Base-by-base conservation (phyloP, 2,888 invertebrate genomes). In the Nemotelus nigrinus region DNA sequence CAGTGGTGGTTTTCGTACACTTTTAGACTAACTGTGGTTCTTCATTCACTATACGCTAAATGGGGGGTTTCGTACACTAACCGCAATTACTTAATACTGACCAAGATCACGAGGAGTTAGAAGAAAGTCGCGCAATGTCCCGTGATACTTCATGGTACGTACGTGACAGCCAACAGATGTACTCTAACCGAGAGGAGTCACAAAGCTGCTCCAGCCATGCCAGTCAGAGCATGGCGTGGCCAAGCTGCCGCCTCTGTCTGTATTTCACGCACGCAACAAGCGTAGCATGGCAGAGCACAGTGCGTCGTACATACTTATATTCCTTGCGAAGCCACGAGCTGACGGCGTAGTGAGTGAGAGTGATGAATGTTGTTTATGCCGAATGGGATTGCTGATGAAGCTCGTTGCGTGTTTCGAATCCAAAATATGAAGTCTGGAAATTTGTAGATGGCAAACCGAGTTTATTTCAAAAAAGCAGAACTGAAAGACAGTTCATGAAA, bases 331-430 rank as follows among this genome's bases (percentile, higher is more conserved):
- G 3, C 60, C 60, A 43, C 60, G 44, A 43, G 8, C 55, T 55
- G 70, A 50, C 55, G 39, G 47, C 25, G 25, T 25, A 25, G 70
- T 7, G 3, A 8, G 6, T 8, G 44, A 57, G 57, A 55, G 70
- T 70, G 70, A 70, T 70, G 70, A n/a, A 53, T 70, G 70, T 50
- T 58, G 8, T 57, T 25, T 57, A 25, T 57, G 1, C 25, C 43
- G 10, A n/a, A 10, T 67, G 5, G 10, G 10, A n/a, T n/a, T 3
- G 53, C 8, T 43, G 53, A 55, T 70, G 70, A 70, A 53, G 70
- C 70, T 70, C 70, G 55, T 25, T 57, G n/a, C n/a, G n/a, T 25
- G 57, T 57, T 57, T 57, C 6, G 53, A 55, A 55, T 70, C 53
- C 53, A 70, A 55, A 70, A 25, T 25, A 25, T 25, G 25, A 25